Base-by-base conservation (phyloP, 2,888 invertebrate species). In the Campoplex capitator region DNA sequence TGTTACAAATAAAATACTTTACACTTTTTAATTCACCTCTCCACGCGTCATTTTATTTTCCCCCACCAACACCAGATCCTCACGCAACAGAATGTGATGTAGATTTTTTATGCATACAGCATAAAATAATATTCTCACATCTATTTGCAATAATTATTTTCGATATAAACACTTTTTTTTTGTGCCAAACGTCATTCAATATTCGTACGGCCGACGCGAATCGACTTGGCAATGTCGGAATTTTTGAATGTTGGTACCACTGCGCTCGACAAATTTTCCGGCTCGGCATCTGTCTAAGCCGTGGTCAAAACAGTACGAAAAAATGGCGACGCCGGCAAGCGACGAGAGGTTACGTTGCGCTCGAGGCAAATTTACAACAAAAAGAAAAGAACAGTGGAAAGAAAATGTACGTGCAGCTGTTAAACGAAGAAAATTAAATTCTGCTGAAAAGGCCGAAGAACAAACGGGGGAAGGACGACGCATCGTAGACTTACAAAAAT, bases 181-280 rank as follows among this genome's bases (percentile, higher is more conserved):
- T 3, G 6, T 38, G 6, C 2, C 6, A 38, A 38, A 38, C n/a
- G n/a, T n/a, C 3, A 38, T 38, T 38, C 38, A 38, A 38, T 3
- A 38, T 38, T 38, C 6, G 38, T 38, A 38, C 38, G 38, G 38
- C 6, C 38, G 6, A 38, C 3, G 6, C 6, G 38, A 38, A 38
- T 38, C 45, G 6, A 45, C 9, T 45, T 45, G 45, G 45, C 35
- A 77, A 74, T 62, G 70, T 51, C 48, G 77, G 70, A 77, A 70
- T 70, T 51, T 58, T 70, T 77, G 35, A 77, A 83, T 42, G 83
- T 77, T 83, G 83, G 83, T 77, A 83, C 51, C 82, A 82, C n/a
- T 16, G 82, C 6, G 67, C 75, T 23, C 42, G 2, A 28, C 70
- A 48, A 35, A 76, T 82, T 75, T 56, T 76, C 74, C 54, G 83